Evolutionary conservation across 2,888 invertebrate species (phyloP), one percentile per base, ranked within the genome.

Genomic region (Aspidiotus destructor): DNA sequence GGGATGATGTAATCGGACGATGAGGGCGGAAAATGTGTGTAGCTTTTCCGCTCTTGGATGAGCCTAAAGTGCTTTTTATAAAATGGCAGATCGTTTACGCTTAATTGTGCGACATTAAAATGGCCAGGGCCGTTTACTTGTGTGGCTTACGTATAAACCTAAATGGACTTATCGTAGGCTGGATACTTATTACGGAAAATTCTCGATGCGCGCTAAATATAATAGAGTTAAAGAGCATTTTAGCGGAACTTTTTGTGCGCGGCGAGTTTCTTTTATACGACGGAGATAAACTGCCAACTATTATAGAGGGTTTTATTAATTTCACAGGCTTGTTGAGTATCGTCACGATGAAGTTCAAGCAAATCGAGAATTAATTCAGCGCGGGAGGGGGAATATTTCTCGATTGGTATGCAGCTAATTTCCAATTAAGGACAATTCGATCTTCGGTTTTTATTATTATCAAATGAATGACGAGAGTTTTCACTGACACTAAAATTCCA

Each of bases 1-100:
- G 28, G 28, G 28, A 28, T 28, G 28, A 28, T 28, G 28, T 28
- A 28, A 28, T 28, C 28, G 28, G 28, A n/a, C n/a, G n/a, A n/a
- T n/a, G n/a, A 28, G 28, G 28, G 28, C 28, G 28, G 5, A 28
- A 28, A 28, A 28, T 28, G 28, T 28, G 28, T 28, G 28, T 5
- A 28, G 28, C 28, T 1, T 5, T 28, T 28, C 28, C 28, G 28
- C 28, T 28, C 5, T 28, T 28, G 5, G 28, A 48, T 48, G 48
- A 48, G 48, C n/a, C n/a, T 6, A 13, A n/a, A 48, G n/a, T 48
- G 58, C 40, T 8, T 28, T 16, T 58, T 58, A 61, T 62, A 52
- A 62, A 62, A 62, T 62, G 62, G 62, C 15, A 17, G 62, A 62
- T 10, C 44, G 17, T 61, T 61, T 15, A 61, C 28, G 52, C 48